Conservation (phyloP, 1,140 invertebrate species). For the Phenacoccus solenopsis region DNA sequence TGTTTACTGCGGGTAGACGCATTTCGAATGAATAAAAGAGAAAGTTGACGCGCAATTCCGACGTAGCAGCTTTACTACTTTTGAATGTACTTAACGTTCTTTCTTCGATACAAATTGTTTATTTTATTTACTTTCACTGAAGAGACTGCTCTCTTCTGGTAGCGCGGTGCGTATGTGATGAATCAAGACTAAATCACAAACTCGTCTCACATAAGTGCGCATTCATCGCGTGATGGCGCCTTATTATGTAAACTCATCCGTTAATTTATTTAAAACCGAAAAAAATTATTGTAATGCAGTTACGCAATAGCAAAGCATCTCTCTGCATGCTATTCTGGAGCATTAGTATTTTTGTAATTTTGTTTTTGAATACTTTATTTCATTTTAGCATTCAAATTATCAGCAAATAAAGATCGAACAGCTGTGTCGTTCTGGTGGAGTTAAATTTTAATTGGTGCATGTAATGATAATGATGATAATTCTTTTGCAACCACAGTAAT, state of each 20-base stretch:
- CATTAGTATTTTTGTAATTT: too few species aligned
- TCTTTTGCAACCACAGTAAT: too few species aligned
- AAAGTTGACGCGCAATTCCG: background rate
- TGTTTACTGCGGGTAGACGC: background rate
- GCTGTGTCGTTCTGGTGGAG: too few species aligned
- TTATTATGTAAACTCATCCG: background rate
- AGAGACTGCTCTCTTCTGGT: background rate
- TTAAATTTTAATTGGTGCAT: too few species aligned
- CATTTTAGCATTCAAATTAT: too few species aligned
- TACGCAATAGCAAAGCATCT: background rate
- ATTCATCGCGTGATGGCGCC: background rate
- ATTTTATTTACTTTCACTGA: background rate
- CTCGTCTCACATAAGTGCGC: background rate
- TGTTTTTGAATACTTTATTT: too few species aligned
- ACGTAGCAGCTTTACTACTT: background rate
- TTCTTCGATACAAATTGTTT: slow-evolving; percentile 2
- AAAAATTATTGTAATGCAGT: background rate
- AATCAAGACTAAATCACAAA: background rate
- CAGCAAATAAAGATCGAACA: too few species aligned
- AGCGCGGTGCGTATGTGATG: background rate
- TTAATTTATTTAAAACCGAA: background rate
- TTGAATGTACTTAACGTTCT: background rate
- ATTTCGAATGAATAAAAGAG: background rate
- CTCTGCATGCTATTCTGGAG: too few species aligned
- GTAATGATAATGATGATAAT: too few species aligned